phyloP scores from a whole-genome alignment of 2,797 vertebrate genomes.

The Odontamblyopus rebecca region DNA sequence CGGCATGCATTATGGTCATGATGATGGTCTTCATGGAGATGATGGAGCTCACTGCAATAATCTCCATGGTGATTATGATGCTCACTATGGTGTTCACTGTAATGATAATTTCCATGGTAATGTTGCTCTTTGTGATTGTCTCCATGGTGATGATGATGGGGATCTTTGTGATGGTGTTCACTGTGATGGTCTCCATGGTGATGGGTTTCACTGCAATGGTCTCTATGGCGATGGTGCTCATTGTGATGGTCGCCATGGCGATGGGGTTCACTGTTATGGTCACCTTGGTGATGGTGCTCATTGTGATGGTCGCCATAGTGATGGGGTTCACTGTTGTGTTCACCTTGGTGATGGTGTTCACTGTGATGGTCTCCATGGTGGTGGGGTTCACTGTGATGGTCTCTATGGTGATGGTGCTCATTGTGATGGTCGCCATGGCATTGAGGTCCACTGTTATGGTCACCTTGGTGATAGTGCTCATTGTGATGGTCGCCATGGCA shows the following conservation, averaged over 20 bases:
- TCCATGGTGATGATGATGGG: background rate
- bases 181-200: background rate
- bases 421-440: background rate
- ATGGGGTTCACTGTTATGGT: conserved; percentile 11
- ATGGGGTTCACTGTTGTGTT: background rate
- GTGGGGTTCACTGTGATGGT: background rate
- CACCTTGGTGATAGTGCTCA: background rate
- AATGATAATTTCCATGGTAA: conserved; percentile 2
- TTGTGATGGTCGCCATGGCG: background rate
- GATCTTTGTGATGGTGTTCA: background rate
- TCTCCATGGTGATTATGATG: conserved; percentile 6
- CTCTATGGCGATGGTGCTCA: conserved; percentile 13
- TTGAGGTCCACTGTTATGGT: conserved; percentile 4
- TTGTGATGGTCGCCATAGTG: conserved; percentile 23
- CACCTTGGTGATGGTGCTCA: conserved; percentile 15
- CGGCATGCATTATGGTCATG: background rate
- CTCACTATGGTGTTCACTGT: background rate
- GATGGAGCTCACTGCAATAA: background rate
- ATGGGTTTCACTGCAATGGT: conserved; percentile 1
- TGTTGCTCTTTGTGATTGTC: background rate
- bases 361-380: conserved; percentile 14
- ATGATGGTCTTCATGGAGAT: conserved; percentile 9
- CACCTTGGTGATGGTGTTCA: conserved; percentile 10
- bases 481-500: conserved; percentile 22
- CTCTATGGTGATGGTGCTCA: conserved; percentile 8